Conservation (phyloP, 2,888 invertebrate species). For the Uropetala carovei region DNA sequence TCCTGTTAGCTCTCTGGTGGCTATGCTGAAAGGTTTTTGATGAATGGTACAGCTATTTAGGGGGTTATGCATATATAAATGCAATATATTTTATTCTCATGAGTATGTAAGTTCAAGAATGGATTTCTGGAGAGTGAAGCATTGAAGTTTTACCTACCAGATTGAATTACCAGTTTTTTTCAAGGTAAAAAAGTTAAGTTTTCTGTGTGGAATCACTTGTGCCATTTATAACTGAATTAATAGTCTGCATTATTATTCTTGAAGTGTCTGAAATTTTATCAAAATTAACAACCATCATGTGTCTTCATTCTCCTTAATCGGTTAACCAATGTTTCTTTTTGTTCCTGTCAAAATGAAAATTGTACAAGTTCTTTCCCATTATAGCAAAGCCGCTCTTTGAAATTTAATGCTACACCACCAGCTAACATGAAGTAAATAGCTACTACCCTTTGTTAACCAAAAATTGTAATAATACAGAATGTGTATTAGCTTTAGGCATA, state of each 20-base stretch:
- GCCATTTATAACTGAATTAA: slow-evolving; percentile 49
- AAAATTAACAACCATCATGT: slow-evolving; percentile 27
- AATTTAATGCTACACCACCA: slow-evolving; percentile 51
- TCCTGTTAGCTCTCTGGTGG: slow-evolving; percentile 62
- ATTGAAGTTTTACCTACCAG: slow-evolving; percentile 52
- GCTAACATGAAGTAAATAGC: slow-evolving; percentile 63
- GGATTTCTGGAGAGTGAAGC: slow-evolving; percentile 59
- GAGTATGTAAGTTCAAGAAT: slow-evolving; percentile 38
- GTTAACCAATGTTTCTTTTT: slow-evolving; percentile 33
- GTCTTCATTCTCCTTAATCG: slow-evolving; percentile 52
- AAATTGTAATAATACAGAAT: neutral
- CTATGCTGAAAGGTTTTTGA: neutral
- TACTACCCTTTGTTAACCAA: slow-evolving; percentile 36
- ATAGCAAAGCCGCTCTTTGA: slow-evolving; percentile 39
- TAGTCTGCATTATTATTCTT: slow-evolving; percentile 33
- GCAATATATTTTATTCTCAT: neutral
- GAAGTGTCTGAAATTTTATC: slow-evolving; percentile 13
- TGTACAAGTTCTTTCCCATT: neutral
- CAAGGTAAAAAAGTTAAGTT: slow-evolving; percentile 57
- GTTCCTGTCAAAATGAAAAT: neutral
- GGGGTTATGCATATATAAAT: neutral
- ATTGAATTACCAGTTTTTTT: slow-evolving; percentile 57
- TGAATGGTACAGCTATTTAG: neutral
- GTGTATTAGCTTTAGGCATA: slow-evolving; percentile 23
- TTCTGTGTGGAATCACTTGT: slow-evolving; percentile 52